phyloP scores from a whole-genome alignment of 2,113 vertebrate genomes.

The Rhadina sibilatrix region DNA sequence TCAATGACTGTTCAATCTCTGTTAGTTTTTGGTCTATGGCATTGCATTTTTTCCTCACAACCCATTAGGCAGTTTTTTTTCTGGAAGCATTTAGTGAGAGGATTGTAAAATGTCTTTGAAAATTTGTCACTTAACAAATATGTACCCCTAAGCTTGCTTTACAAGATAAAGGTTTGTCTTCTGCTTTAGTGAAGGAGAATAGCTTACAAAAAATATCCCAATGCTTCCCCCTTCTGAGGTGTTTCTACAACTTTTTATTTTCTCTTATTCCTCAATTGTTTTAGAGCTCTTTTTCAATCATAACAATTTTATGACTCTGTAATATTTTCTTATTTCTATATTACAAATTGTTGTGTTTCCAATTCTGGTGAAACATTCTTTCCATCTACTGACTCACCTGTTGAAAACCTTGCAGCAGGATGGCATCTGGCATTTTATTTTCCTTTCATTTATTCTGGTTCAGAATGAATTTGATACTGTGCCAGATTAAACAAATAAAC shows the following conservation, averaged over 20 bases:
- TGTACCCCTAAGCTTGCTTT: neutral
- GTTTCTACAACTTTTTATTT: neutral
- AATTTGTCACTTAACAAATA: neutral
- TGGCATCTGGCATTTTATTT: neutral
- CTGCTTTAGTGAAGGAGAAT: neutral
- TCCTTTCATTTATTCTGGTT: neutral
- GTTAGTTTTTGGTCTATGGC: neutral
- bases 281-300: neutral
- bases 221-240: neutral
- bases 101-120: neutral
- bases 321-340: neutral
- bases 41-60: neutral
- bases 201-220: neutral
- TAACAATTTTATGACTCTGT: rapidly evolving
- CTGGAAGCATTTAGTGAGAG: neutral
- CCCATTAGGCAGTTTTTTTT: neutral
- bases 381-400: neutral
- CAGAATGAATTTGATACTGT: neutral
- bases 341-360: neutral
- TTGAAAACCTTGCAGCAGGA: neutral
- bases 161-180: neutral
- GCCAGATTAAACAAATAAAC: neutral
- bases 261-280: neutral
- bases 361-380: neutral
- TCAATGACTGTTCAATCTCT: neutral